A percentile compares a stretch with the other conserved stretches of the same genome.
phyloP scores from a whole-genome alignment of 2,113 vertebrate species.

The Mustela lutreola region DNA sequence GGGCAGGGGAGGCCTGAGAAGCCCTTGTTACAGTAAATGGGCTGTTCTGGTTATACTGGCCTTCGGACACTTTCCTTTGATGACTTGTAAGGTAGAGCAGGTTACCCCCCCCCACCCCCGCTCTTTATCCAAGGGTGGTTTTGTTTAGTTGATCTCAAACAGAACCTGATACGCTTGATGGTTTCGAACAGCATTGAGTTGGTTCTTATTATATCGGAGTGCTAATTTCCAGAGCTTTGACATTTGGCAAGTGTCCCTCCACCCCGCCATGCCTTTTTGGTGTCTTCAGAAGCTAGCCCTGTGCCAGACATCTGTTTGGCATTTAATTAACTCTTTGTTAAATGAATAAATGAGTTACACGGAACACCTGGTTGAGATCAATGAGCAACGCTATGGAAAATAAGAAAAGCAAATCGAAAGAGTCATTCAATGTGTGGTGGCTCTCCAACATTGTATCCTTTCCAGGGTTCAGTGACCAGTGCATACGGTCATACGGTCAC shows the following conservation, averaged over 20 bases:
- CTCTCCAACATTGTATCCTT: neutral
- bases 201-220: neutral
- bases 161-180: neutral
- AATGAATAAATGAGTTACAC: neutral
- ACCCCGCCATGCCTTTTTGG: neutral
- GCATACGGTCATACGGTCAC: neutral
- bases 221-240: neutral
- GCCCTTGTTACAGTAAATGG: neutral
- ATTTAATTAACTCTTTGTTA: neutral
- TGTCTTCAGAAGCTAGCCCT: neutral
- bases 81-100: neutral
- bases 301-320: neutral
- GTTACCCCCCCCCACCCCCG: fast-evolving
- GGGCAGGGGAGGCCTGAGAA: neutral
- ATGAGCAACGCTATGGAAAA: neutral
- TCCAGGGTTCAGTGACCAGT: neutral
- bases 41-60: neutral
- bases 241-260: neutral
- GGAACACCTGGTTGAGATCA: neutral
- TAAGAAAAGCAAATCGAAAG: neutral
- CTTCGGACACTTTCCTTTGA: neutral
- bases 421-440: neutral
- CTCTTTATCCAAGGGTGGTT: neutral
- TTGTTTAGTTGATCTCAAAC: constrained; percentile 26
- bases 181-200: neutral